phyloP scores from a whole-genome alignment of 2,797 vertebrate genomes.

The Rhinatrema bivittatum region DNA sequence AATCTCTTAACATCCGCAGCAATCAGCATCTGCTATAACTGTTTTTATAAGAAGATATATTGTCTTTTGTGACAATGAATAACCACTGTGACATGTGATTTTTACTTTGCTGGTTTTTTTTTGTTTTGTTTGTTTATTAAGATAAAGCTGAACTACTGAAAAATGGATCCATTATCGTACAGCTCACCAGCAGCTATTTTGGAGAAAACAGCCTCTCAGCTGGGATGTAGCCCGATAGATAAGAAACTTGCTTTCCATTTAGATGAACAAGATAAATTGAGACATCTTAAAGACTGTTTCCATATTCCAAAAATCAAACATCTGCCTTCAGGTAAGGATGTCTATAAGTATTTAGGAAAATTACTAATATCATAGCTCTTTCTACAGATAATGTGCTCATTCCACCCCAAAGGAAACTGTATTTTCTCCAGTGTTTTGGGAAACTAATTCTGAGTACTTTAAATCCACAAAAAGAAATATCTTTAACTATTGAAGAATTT shows the following conservation, averaged over 20 bases:
- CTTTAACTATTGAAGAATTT: too few relatives aligned
- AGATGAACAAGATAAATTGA: constrained; percentile 70
- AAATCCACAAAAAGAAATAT: too few relatives aligned
- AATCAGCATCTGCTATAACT: too few relatives aligned
- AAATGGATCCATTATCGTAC: constrained; percentile 39
- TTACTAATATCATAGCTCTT: neutral
- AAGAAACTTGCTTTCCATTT: constrained; percentile 61
- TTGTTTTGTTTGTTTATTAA: constrained; percentile 19
- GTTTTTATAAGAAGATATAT: too few relatives aligned
- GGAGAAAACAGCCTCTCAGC: constrained; percentile 36
- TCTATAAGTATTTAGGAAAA: too few relatives aligned
- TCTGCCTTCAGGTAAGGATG: constrained; percentile 71
- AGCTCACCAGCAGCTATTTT: constrained; percentile 46
- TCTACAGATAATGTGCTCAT: too few relatives aligned
- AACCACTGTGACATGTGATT: too few relatives aligned
- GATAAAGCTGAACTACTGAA: constrained; percentile 24
- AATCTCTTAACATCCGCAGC: too few relatives aligned
- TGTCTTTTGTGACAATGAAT: too few relatives aligned
- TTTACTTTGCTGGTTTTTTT: constrained; percentile 13
- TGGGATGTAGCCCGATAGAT: constrained; percentile 61
- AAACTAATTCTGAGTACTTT: too few relatives aligned
- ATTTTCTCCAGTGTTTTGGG: too few relatives aligned
- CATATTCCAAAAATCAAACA: constrained; percentile 71
- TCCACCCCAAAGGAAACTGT: too few relatives aligned
- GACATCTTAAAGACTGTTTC: constrained; percentile 66